Conservation (phyloP, 2,888 invertebrate genomes). For the Embidobia sp. region DNA sequence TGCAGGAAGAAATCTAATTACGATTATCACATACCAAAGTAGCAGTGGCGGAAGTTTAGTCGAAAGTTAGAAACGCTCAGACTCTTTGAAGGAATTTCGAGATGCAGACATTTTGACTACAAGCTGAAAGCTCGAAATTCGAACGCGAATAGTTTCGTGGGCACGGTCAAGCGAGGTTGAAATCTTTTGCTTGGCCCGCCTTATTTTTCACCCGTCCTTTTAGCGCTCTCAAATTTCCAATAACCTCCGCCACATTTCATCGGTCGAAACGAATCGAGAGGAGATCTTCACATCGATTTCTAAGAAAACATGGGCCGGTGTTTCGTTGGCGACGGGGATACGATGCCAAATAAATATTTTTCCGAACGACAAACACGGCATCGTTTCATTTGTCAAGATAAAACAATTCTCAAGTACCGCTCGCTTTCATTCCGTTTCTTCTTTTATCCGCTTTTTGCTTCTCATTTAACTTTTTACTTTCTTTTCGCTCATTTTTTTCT, state of each 20-base stretch:
- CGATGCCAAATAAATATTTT: conserved; percentile 52
- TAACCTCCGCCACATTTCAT: conserved; percentile 68
- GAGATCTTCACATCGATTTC: conserved; percentile 26
- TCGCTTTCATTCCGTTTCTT: conserved; percentile 6
- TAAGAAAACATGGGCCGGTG: conserved; percentile 40
- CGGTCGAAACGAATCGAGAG: conserved; percentile 61
- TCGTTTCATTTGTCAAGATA: conserved; percentile 53
- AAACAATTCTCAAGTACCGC: conserved; percentile 46
- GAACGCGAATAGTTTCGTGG: conserved; percentile 52
- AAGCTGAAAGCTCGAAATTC: conserved; percentile 26
- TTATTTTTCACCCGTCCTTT: conserved; percentile 61
- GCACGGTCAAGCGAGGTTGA: conserved; percentile 66
- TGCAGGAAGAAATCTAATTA: conserved; percentile 43
- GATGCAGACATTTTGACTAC: conserved; percentile 33
- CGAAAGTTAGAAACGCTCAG: conserved; percentile 10
- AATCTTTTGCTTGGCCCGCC: conserved; percentile 59
- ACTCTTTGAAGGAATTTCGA: conserved; percentile 27
- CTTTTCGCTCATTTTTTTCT: background rate
- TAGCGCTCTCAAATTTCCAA: conserved; percentile 69
- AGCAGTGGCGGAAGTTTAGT: conserved; percentile 13
- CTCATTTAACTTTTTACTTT: background rate
- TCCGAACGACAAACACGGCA: conserved; percentile 29
- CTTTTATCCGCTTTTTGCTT: background rate
- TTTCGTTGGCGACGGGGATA: conserved; percentile 16
- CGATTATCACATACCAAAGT: conserved; percentile 28